Percentiles rank a stretch among this genome's conserved stretches.
Evolutionary conservation across 1,140 invertebrate genomes (phyloP).

Genomic region (Macrobrachium nipponense): DNA sequence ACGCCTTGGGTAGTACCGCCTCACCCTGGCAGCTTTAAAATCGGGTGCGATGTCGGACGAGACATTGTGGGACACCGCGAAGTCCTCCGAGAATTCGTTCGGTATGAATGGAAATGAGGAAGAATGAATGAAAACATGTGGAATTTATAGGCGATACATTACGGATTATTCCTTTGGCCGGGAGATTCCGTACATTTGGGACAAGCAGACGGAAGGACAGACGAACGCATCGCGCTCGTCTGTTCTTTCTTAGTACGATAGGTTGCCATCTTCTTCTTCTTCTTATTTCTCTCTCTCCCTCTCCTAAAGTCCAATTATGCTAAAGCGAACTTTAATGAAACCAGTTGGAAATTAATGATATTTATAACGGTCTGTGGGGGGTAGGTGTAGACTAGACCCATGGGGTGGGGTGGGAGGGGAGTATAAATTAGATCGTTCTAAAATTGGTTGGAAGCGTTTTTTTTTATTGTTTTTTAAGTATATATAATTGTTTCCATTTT

Average conservation of each 20-base stretch:
- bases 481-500: too few species aligned
- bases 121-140: too few species aligned
- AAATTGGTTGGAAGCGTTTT: too few species aligned
- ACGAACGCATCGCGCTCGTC: not conserved
- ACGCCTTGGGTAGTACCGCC: not conserved
- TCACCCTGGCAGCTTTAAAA: too few species aligned
- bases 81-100: too few species aligned
- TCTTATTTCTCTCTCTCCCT: conserved; percentile 12
- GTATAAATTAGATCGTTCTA: too few species aligned
- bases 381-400: too few species aligned
- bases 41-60: not conserved
- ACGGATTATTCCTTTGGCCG: too few species aligned
- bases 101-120: too few species aligned
- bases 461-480: too few species aligned
- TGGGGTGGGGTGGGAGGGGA: too few species aligned
- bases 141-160: too few species aligned
- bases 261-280: not conserved
- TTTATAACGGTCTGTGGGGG: not conserved
- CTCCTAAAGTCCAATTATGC: not conserved
- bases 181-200: not conserved
- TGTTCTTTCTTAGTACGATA: not conserved
- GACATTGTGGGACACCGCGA: not conserved
- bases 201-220: not conserved
- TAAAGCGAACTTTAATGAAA: not conserved
- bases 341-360: not conserved